Percentiles rank a stretch among this genome's conserved stretches.
These are phyloP conservation scores for Drepana arcuata DNA, from an alignment of 1,140 invertebrate genomes.

Conservation along the genomic window DNA sequence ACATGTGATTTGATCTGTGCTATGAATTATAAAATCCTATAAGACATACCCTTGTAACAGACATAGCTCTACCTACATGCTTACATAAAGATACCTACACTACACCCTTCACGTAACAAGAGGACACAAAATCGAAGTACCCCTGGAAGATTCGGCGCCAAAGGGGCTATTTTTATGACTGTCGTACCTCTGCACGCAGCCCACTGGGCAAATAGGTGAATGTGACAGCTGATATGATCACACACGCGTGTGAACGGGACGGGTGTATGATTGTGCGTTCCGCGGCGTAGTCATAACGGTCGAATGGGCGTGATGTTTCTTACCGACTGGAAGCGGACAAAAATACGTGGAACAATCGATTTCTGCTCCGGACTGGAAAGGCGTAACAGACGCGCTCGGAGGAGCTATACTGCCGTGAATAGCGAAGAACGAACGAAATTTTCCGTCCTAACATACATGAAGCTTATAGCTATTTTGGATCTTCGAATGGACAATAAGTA, in stretches of 20 bases:
- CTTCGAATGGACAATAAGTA: too few relatives aligned
- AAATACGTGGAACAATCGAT: conserved; percentile 69
- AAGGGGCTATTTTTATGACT: conserved; percentile 70
- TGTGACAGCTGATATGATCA: conserved; percentile 27
- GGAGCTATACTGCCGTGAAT: too few relatives aligned
- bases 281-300: conserved; percentile 67
- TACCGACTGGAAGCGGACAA: conserved; percentile 65
- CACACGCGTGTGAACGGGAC: conserved; percentile 57
- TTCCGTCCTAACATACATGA: too few relatives aligned
- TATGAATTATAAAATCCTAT: not conserved
- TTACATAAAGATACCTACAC: conserved; percentile 22
- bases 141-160: conserved; percentile 63
- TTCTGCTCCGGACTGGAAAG: conserved; percentile 27
- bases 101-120: conserved; percentile 39
- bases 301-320: conserved; percentile 71
- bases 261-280: conserved; percentile 48
- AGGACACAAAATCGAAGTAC: conserved; percentile 56
- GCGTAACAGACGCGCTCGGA: conserved; percentile 29
- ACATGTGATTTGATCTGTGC: not conserved
- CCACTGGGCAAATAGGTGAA: conserved; percentile 60
- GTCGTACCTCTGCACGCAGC: conserved; percentile 57
- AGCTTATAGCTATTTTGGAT: too few relatives aligned
- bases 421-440: too few relatives aligned
- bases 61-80: conserved; percentile 36
- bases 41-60: conserved; percentile 6